These are phyloP conservation scores for Aurelia sp. DNA, from an alignment of 30 jellyfish, hydroid and myxozoan species.

Conservation along the genomic window DNA sequence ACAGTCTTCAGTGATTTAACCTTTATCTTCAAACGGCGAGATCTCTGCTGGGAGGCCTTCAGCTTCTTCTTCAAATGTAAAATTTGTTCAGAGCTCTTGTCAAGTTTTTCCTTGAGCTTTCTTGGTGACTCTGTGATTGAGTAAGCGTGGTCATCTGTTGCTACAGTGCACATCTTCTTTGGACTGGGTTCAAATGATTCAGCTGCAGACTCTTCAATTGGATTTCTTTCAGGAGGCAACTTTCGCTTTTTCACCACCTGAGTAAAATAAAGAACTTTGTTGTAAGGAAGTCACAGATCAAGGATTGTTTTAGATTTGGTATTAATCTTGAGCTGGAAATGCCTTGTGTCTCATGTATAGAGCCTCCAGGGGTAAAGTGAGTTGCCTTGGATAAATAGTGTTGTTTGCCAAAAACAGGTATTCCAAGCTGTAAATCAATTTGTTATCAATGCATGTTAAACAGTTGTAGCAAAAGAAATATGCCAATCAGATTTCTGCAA, in stretches of 20 bases:
- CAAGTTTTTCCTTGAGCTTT: conserved; percentile 36
- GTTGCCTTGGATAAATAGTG: too few species aligned
- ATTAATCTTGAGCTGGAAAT: too few species aligned
- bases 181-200: neutral
- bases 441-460: too few species aligned
- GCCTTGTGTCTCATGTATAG: too few species aligned
- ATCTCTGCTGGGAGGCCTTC: conserved; percentile 33
- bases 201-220: neutral
- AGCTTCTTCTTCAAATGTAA: conserved; percentile 9
- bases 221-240: conserved; percentile 1
- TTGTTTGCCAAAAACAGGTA: too few species aligned
- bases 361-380: too few species aligned
- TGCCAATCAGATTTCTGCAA: too few species aligned
- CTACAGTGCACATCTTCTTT: neutral
- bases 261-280: neutral
- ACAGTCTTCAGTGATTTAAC: conserved; percentile 54
- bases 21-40: conserved; percentile 29
- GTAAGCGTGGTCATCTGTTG: conserved; percentile 28
- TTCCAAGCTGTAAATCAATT: too few species aligned
- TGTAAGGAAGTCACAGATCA: neutral
- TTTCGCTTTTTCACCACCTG: conserved; percentile 1
- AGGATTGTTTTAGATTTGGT: neutral
- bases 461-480: too few species aligned
- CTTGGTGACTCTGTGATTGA: conserved; percentile 31
- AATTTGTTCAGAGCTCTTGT: conserved; percentile 20